Base-by-base conservation (phyloP, 2,888 invertebrate species). In the Eudasyphora cyanicolor region DNA sequence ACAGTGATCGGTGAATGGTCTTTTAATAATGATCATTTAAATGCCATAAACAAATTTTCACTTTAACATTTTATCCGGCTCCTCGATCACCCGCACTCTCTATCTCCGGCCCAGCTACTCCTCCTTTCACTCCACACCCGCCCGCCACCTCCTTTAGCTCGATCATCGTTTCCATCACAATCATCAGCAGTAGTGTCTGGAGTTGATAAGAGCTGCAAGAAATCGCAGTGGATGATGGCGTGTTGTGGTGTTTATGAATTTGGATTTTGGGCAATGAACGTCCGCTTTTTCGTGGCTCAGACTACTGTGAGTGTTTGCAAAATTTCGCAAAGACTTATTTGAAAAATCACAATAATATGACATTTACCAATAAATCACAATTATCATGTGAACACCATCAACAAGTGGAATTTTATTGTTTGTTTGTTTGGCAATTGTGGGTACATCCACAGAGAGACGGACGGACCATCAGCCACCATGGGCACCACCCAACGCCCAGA, bases 1-100 rank as follows among this genome's bases (percentile, higher is more conserved):
- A 78, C 73, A 81, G 77, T 49, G 81, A 84, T 84, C 84, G 73
- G 84, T 81, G 84, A 84, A 81, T 81, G 84, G 84, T 81, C 81
- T 81, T 84, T 81, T 79, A 81, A 81, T 84, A 84, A 84, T 84
- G 84, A 81, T 81, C 81, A 81, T 84, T 84, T 81, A 84, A 84
- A 84, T 79, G 76, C 81, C 81, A 81, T 84, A 84, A 84, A 84
- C 84, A 84, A 79, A 84, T 84, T 84, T 84, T 84, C 84, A 84
- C 84, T 79, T 84, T 67, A n/a, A 84, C 78, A 64, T 76, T 60
- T 60, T 60, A 60, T 60, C 60, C 60, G 21, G 54, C 29, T 60
- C 29, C 60, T 60, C 8, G 29, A n/a, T n/a, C 60, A 60, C 27
- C 57, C 27, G 27, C 57, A 19, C 54, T 24, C 8, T 4, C 60